Evolutionary conservation across 2,888 invertebrate species (phyloP).

Genomic region (Mechanitis mazaeus): DNA sequence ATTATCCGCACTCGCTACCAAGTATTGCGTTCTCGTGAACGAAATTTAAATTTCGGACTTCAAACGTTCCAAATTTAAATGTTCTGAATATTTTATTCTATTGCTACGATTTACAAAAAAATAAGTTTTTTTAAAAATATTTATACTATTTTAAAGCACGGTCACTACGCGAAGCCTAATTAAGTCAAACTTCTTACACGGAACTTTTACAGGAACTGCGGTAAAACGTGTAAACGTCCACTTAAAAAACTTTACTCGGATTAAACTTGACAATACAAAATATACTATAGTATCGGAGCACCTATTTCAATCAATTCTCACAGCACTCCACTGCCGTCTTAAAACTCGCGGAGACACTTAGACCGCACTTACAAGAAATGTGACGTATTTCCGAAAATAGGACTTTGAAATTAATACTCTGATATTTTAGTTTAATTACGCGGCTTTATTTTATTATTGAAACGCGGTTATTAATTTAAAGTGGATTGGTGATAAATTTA

Average conservation of each 20-base stretch:
- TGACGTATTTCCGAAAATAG: conserved; percentile 22
- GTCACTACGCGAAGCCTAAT: conserved; percentile 21
- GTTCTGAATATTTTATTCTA: neutral
- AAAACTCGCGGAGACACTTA: conserved; percentile 51
- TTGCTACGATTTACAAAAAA: neutral
- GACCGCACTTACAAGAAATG: conserved; percentile 50
- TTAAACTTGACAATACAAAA: conserved; percentile 29
- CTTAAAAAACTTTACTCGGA: conserved; percentile 32
- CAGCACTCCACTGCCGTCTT: conserved; percentile 57
- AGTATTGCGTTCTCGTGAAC: conserved; percentile 14
- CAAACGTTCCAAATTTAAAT: conserved; percentile 7
- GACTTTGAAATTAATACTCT: neutral
- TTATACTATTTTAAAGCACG: conserved; percentile 16
- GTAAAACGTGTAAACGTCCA: conserved; percentile 31
- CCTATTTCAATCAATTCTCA: conserved; percentile 55
- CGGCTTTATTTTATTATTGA: conserved; percentile 12
- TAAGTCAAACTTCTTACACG: conserved; percentile 22
- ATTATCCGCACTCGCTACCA: conserved; percentile 30
- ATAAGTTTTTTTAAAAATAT: neutral
- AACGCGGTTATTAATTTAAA: conserved; percentile 22
- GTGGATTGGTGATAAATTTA: conserved; percentile 30
- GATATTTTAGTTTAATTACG: no score
- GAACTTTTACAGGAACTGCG: conserved; percentile 47
- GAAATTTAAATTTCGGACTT: conserved; percentile 16
- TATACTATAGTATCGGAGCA: conserved; percentile 48